Percentiles rank a stretch among this genome's conserved stretches.
Evolutionary conservation across 2,113 vertebrate species (phyloP).

Genomic region (Pelmatolapia mariae): DNA sequence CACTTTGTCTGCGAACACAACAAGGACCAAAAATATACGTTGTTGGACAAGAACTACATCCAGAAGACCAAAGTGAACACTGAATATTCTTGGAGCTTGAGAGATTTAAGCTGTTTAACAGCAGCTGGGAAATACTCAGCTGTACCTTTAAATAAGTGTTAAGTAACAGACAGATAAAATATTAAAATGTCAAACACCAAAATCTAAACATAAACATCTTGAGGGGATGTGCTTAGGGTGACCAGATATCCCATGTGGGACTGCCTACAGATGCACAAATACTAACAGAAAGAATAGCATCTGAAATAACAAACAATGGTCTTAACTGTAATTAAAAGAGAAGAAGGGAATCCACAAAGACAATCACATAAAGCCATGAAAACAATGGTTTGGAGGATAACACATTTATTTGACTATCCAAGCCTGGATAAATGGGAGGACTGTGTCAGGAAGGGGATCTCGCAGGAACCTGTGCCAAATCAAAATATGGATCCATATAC

Average conservation of each 20-base stretch:
- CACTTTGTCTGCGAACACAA: background rate
- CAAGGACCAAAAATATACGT: background rate
- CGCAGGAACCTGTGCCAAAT: background rate
- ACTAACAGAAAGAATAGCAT: background rate
- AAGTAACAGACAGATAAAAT: background rate
- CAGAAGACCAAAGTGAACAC: background rate
- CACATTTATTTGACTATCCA: background rate
- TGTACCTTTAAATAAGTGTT: background rate
- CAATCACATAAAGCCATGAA: fast-evolving
- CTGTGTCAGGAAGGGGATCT: background rate
- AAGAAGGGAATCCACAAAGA: background rate
- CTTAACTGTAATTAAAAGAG: background rate
- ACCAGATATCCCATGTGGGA: background rate
- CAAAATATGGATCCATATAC: background rate
- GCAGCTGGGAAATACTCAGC: background rate
- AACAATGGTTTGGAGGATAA: background rate
- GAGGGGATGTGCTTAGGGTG: background rate
- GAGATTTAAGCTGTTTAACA: background rate
- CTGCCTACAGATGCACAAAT: background rate
- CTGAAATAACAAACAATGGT: background rate
- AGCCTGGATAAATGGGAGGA: background rate
- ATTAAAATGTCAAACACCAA: fast-evolving
- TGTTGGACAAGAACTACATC: background rate
- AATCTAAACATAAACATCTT: background rate
- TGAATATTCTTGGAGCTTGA: background rate